Base-by-base conservation (phyloP, 2,797 vertebrate genomes). In the Benthosema pterotum region DNA sequence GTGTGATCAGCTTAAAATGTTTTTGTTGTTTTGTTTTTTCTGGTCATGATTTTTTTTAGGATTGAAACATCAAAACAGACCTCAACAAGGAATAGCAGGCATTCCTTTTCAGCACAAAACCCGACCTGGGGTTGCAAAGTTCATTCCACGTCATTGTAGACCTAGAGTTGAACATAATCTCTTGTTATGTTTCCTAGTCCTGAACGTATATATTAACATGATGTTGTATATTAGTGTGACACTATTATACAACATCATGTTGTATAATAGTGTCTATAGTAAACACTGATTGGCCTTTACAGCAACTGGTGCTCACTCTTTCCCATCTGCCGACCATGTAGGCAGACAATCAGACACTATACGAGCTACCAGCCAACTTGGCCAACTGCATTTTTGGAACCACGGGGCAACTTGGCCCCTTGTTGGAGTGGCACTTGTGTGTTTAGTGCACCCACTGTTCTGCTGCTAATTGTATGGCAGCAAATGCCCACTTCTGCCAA, bases 321-420 rank as follows among this genome's bases (percentile, higher is more conserved):
- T 42, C 60, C 80, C 77, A 80, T 85, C 83, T 82, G 81, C 72
- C 62, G 58, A 53, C 65, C 65, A 69, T 67, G 71, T 75, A 42
- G 25, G 56, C 76, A 63, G 59, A 83, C 75, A 85, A 82, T 80
- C 71, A 18, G 46, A 52, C n/a, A 47, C 77, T 78, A 58, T 47
- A 22, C 48, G 63, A 67, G 66, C 61, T 55, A 64, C 15, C 2
- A 0, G 71, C 77, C 80, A 83, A 83, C 61, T 68, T 81, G 72
- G 75, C 74, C 53, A 28, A 65, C 19, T 71, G 64, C 52, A 32
- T 52, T 32, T 74, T n/a, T 56, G 49, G 52, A 77, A 66, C 71
- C 55, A 42, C 54, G 56, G 53, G 77, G 77, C 67, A 79, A 80
- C 60, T 72, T 82, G 75, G 79, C 78, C 57, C 67, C 71, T 59